Evolutionary conservation across 2,797 vertebrate genomes (phyloP).

Genomic region (Atherinosoma microstoma): DNA sequence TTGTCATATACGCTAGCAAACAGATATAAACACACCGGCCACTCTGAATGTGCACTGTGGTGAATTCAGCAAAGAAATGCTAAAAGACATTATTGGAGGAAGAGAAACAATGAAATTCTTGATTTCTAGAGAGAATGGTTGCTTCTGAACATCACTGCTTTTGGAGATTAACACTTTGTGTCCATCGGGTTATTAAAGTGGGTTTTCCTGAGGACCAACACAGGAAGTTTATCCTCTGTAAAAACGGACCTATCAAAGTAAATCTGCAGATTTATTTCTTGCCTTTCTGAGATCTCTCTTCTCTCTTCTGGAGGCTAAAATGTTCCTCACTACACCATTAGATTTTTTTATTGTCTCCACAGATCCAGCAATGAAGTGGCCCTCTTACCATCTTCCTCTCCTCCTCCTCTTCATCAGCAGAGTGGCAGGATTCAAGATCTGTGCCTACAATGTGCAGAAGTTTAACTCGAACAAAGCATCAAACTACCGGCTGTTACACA

Average conservation of each 20-base stretch:
- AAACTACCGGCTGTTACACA: slow-evolving; percentile 43
- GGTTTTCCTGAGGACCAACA: background rate
- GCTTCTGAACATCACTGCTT: too few species aligned
- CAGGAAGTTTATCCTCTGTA: too few species aligned
- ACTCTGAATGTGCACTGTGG: too few species aligned
- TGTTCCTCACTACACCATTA: background rate
- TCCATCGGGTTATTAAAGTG: too few species aligned
- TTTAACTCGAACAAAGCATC: slow-evolving; percentile 1
- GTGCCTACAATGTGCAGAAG: slow-evolving; percentile 62
- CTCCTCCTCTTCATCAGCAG: slow-evolving; percentile 13
- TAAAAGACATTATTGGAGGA: too few species aligned
- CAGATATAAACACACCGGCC: too few species aligned
- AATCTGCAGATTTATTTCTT: background rate
- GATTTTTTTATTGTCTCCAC: slow-evolving; percentile 15
- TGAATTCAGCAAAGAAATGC: too few species aligned
- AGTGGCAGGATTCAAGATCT: slow-evolving; percentile 61
- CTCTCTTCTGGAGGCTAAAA: background rate
- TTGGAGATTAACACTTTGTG: too few species aligned
- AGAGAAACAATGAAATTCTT: too few species aligned
- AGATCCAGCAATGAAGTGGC: slow-evolving; percentile 59
- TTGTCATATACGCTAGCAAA: too few species aligned
- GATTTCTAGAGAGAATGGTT: too few species aligned
- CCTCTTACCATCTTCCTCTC: slow-evolving; percentile 17
- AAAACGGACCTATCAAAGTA: too few species aligned
- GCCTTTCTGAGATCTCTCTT: background rate